phyloP scores from a whole-genome alignment of 1,140 invertebrate genomes.

The Pseudomyrmex cubaensis region DNA sequence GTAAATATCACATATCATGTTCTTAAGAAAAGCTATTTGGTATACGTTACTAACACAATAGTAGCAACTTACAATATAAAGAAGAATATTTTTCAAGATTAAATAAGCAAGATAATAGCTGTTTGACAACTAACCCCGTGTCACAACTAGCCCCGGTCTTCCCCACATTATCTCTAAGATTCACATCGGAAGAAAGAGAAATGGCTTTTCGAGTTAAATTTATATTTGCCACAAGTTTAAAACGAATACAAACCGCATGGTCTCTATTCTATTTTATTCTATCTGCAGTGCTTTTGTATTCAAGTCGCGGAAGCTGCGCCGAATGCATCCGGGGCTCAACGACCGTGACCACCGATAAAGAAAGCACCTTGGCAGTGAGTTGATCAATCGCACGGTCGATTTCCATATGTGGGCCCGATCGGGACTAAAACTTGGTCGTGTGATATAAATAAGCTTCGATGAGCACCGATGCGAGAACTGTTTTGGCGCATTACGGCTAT shows the following conservation, averaged over 20 bases:
- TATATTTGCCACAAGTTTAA: background rate
- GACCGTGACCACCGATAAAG: conserved; percentile 56
- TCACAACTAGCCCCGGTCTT: too few relatives aligned
- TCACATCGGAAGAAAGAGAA: background rate
- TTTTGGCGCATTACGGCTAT: too few relatives aligned
- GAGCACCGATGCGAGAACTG: background rate
- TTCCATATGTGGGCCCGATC: conserved; percentile 31
- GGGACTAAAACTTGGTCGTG: conserved; percentile 2
- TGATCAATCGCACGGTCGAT: conserved; percentile 12
- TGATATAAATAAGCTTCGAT: conserved; percentile 16
- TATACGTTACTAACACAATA: too few relatives aligned
- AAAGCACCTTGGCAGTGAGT: conserved; percentile 53
- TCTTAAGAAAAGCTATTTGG: too few relatives aligned
- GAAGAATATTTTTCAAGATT: too few relatives aligned
- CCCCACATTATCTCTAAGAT: background rate
- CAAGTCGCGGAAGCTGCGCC: conserved; percentile 14
- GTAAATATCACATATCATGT: too few relatives aligned
- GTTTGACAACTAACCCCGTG: too few relatives aligned
- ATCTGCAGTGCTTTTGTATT: background rate
- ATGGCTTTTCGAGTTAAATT: background rate
- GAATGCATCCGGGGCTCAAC: conserved; percentile 17
- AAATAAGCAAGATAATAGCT: too few relatives aligned
- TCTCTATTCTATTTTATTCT: background rate
- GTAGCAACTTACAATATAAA: too few relatives aligned
- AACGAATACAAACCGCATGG: background rate